phyloP scores from a whole-genome alignment of 2,797 vertebrate species.

The Phrynocephalus guinanensis region DNA sequence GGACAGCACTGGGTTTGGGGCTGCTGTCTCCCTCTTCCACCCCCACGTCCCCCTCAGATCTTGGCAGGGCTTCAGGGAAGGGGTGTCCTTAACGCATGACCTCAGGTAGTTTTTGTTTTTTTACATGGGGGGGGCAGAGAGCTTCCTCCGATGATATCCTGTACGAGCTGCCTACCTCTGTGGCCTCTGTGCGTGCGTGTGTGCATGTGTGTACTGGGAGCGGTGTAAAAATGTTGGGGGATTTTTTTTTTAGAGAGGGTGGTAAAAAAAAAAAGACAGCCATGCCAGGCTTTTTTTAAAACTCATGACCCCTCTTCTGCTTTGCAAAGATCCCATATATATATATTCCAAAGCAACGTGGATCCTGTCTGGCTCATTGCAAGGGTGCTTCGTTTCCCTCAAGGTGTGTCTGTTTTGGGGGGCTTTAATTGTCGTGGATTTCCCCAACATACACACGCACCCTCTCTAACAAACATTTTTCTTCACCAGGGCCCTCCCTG shows the following conservation, averaged over 20 bases:
- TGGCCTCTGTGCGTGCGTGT: not conserved
- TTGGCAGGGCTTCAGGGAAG: not conserved
- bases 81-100: not conserved
- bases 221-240: too few relatives aligned
- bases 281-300: not conserved
- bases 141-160: not conserved
- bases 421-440: too few relatives aligned
- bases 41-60: not conserved
- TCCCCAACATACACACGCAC: too few relatives aligned
- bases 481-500: too few relatives aligned
- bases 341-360: too few relatives aligned
- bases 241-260: too few relatives aligned
- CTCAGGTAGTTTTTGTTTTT: conserved; percentile 53
- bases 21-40: not conserved
- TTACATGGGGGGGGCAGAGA: not conserved
- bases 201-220: not conserved
- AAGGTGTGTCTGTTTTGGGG: not conserved
- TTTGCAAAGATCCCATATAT: too few relatives aligned
- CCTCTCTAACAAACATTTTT: too few relatives aligned
- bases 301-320: too few relatives aligned
- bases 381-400: not conserved
- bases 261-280: not conserved
- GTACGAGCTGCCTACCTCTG: not conserved
- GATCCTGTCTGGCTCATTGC: not conserved
- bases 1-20: not conserved